A percentile compares a stretch with the other conserved stretches of the same genome.
These are phyloP conservation scores for Pomacea canaliculata DNA, from an alignment of 2,888 invertebrate species.

Conservation along the genomic window DNA sequence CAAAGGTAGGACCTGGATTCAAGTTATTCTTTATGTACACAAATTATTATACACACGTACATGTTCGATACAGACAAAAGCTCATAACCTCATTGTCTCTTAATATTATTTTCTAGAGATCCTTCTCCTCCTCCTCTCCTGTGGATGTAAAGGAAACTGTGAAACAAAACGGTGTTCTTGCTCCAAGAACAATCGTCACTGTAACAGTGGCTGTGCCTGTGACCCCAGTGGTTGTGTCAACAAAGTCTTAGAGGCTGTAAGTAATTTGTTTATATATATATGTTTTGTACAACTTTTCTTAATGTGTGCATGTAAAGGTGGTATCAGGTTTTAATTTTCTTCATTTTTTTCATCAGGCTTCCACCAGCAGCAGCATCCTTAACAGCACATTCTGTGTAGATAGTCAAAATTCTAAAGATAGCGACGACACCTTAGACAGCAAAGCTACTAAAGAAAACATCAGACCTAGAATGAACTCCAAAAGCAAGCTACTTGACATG, in stretches of 20 bases:
- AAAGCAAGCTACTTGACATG: constrained; percentile 14
- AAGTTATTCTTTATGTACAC: too few species aligned
- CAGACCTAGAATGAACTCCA: constrained; percentile 17
- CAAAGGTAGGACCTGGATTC: not conserved
- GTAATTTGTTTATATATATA: not conserved
- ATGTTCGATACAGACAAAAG: too few species aligned
- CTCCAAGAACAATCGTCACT: constrained; percentile 26
- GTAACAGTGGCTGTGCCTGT: constrained; percentile 28
- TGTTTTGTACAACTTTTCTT: too few species aligned
- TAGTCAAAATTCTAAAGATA: constrained; percentile 1
- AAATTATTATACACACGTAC: too few species aligned
- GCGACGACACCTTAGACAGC: not conserved
- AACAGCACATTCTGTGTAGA: constrained; percentile 29
- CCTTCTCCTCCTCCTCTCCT: constrained; percentile 15
- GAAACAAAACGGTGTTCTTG: constrained; percentile 36
- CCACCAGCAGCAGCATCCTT: constrained; percentile 13
- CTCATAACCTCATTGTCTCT: not conserved
- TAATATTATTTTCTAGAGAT: not conserved
- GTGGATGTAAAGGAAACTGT: constrained; percentile 36
- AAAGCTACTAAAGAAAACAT: constrained; percentile 10
- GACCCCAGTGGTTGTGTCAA: constrained; percentile 28
- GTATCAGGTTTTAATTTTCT: too few species aligned
- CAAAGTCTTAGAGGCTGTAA: constrained; percentile 20
- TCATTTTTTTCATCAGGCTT: constrained; percentile 3
- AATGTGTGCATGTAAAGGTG: too few species aligned